phyloP scores from a whole-genome alignment of 2,888 invertebrate species.

The Clitarchus hookeri region DNA sequence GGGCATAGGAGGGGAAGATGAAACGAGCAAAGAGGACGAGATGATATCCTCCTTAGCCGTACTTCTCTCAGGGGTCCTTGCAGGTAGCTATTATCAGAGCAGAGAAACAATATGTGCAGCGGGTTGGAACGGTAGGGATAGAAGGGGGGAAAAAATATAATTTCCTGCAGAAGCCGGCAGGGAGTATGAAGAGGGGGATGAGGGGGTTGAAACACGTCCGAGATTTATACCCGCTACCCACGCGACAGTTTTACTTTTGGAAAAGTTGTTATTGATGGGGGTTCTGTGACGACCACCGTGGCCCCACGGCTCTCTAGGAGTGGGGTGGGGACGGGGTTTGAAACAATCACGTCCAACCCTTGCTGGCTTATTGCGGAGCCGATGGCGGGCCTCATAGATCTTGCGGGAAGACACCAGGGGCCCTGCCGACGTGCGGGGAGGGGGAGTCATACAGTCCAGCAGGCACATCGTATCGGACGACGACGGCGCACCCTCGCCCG shows the following conservation, averaged over 20 bases:
- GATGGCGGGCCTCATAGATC: slow-evolving; percentile 37
- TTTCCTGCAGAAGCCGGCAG: background rate
- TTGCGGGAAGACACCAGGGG: slow-evolving; percentile 31
- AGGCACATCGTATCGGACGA: background rate
- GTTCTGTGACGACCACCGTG: slow-evolving; percentile 18
- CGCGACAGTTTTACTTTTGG: slow-evolving; percentile 42
- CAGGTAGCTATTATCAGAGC: slow-evolving; percentile 20
- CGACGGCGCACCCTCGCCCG: background rate
- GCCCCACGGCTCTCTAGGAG: background rate
- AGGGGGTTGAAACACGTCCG: slow-evolving; percentile 33
- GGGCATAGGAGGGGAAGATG: background rate
- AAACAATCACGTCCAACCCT: slow-evolving; percentile 39
- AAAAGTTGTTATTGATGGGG: slow-evolving; percentile 42
- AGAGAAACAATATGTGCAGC: slow-evolving; percentile 5
- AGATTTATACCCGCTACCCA: slow-evolving; percentile 41
- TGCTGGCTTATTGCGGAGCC: slow-evolving; percentile 37
- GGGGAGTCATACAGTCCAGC: background rate
- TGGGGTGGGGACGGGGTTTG: slow-evolving; percentile 24
- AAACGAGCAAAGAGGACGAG: slow-evolving; percentile 47
- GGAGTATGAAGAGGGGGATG: background rate
- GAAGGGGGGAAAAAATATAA: slow-evolving; percentile 21
- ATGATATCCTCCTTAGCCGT: slow-evolving; percentile 51
- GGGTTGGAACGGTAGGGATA: background rate
- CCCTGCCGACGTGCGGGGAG: background rate
- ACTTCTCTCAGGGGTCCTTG: slow-evolving; percentile 17